Conservation (phyloP, 2,797 vertebrate species). For the Crax fasciolata region DNA sequence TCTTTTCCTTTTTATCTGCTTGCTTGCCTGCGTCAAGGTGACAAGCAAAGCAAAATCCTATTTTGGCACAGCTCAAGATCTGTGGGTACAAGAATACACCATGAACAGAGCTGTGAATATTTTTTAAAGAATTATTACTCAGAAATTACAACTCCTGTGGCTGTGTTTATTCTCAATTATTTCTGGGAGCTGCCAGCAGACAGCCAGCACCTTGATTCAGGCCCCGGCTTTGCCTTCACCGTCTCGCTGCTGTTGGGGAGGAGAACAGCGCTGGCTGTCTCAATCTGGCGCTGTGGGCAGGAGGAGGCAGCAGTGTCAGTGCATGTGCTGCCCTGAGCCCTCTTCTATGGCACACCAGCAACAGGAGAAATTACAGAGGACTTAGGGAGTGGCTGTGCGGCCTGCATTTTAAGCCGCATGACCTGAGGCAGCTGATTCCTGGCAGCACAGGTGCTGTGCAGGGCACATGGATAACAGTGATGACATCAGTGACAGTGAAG, state of each 20-base stretch:
- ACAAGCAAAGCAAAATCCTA: neutral
- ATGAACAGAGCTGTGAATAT: neutral
- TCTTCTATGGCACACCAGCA: accelerated
- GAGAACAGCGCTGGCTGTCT: neutral
- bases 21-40: neutral
- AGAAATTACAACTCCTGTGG: neutral
- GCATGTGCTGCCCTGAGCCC: neutral
- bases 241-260: neutral
- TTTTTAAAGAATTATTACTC: accelerated
- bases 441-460: neutral
- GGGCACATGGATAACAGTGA: neutral
- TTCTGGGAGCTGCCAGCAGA: neutral
- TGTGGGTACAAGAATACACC: neutral
- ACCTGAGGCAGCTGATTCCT: neutral
- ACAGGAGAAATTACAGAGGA: neutral
- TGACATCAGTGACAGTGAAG: accelerated
- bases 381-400: too few species aligned
- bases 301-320: accelerated
- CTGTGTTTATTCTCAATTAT: neutral
- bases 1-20: neutral
- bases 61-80: neutral
- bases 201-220: neutral
- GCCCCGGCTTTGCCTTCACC: neutral
- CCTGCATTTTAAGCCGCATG: neutral
- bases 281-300: neutral